These are phyloP conservation scores for Epinephelus cyanopodus DNA, from an alignment of 2,113 vertebrate genomes.

Conservation along the genomic window DNA sequence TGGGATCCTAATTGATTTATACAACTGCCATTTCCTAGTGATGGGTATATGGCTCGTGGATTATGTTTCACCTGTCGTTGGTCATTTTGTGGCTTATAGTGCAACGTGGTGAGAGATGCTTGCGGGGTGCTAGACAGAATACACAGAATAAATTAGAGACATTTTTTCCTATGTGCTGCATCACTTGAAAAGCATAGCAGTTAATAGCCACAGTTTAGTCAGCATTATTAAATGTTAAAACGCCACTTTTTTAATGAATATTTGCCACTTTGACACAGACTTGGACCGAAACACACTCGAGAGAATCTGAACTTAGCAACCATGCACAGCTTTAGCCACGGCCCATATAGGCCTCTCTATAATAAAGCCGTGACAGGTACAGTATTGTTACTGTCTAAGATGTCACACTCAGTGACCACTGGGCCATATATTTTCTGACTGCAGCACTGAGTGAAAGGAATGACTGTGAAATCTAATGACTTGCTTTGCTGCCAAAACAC, in stretches of 20 bases:
- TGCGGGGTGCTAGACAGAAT: neutral
- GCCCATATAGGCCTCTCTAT: neutral
- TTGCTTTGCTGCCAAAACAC: slow-evolving; percentile 69
- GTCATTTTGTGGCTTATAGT: neutral
- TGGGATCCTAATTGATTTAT: slow-evolving; percentile 47
- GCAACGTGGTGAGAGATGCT: neutral
- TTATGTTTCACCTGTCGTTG: slow-evolving; percentile 34
- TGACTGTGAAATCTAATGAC: slow-evolving; percentile 70
- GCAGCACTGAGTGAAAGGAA: slow-evolving; percentile 54
- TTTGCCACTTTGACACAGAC: neutral
- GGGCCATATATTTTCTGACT: slow-evolving; percentile 51
- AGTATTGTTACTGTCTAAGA: slow-evolving; percentile 48
- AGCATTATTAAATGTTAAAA: neutral
- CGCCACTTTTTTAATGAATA: neutral
- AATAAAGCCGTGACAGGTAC: slow-evolving; percentile 44
- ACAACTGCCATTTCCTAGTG: slow-evolving; percentile 10
- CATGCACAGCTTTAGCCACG: neutral
- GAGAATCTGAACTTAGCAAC: neutral
- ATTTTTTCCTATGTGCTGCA: neutral
- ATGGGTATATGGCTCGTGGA: neutral
- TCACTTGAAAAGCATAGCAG: neutral
- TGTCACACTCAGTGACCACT: slow-evolving; percentile 50
- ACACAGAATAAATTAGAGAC: neutral
- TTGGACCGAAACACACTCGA: neutral
- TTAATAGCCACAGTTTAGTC: neutral